Base-by-base conservation (phyloP, 2,888 invertebrate species). In the Chrysomela aeneicollis region DNA sequence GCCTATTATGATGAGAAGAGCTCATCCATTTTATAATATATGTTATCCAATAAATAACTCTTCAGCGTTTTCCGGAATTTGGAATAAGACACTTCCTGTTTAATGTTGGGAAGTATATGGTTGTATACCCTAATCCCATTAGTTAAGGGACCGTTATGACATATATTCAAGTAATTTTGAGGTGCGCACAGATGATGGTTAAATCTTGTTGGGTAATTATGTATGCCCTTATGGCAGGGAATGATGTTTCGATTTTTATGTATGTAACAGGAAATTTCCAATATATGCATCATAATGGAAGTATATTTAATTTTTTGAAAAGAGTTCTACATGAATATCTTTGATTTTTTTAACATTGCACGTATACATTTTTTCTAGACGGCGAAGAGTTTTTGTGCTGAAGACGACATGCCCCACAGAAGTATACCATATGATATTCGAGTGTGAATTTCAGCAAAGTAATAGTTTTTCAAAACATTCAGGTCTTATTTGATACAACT, bases 241-340 rank as follows among this genome's bases (percentile, higher is more conserved):
- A 49, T 49, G 2, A 17, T 15, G 49, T 49, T 49, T 49, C 49
- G 3, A n/a, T 17, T 49, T 49, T 15, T 17, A 49, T 49, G 49
- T 49, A 49, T 49, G 49, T 49, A 49, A 49, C 49, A 49, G 49
- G 49, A 49, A 49, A 49, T 49, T 49, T 47, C 8, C 47, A 47
- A 21, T 50, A 21, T 50, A 21, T 21, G 21, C 21, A 50, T 3
- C 22, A 50, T 18, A 50, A 22, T 50, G 22, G 50, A 50, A 50
- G 50, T 50, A 50, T 21, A 17, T 50, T 50, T 50, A 22, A 50
- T 50, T 21, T 19, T n/a, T 49, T 49, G 18, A 49, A 17, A 2
- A 49, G 18, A n/a, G 49, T n/a, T 49, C 49, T 49, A 19, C 49
- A 49, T 49, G 49, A 49, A 9, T 49, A n/a, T 18, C 18, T 49